Evolutionary conservation across 2,113 vertebrate genomes (phyloP).

Genomic region (Protobothrops flavoviridis): DNA sequence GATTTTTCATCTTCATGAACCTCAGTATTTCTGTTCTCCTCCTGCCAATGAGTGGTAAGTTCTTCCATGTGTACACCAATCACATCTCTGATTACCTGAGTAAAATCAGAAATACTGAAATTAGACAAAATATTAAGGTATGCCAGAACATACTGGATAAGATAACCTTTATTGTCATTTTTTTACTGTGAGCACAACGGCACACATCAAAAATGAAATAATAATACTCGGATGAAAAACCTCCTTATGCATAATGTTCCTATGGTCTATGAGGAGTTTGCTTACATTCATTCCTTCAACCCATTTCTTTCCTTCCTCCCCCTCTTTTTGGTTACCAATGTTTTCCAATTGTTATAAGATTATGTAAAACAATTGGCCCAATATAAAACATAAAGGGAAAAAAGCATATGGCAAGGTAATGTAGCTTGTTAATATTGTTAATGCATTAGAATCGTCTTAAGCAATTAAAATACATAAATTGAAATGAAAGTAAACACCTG

Average conservation of each 20-base stretch:
- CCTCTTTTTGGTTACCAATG: neutral
- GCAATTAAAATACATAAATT: neutral
- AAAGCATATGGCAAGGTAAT: neutral
- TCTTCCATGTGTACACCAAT: constrained; percentile 92
- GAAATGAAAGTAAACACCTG: neutral
- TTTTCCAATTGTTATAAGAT: neutral
- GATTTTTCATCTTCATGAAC: constrained; percentile 54
- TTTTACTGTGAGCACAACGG: too few species aligned
- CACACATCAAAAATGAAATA: too few species aligned
- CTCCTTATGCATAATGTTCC: neutral
- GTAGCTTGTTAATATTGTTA: neutral
- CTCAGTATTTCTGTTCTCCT: constrained; percentile 69
- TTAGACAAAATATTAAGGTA: too few species aligned
- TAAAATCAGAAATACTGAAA: neutral
- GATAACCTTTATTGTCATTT: too few species aligned
- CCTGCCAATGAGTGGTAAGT: constrained; percentile 85
- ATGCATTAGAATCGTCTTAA: neutral
- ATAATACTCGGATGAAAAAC: neutral
- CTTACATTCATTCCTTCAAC: neutral
- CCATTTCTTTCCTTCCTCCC: neutral
- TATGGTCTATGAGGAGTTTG: neutral
- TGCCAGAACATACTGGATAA: neutral
- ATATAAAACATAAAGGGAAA: neutral
- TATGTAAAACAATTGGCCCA: neutral
- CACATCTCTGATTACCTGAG: constrained; percentile 91